Base-by-base conservation (phyloP, 2,113 vertebrate species). In the Seriola rivoliana region DNA sequence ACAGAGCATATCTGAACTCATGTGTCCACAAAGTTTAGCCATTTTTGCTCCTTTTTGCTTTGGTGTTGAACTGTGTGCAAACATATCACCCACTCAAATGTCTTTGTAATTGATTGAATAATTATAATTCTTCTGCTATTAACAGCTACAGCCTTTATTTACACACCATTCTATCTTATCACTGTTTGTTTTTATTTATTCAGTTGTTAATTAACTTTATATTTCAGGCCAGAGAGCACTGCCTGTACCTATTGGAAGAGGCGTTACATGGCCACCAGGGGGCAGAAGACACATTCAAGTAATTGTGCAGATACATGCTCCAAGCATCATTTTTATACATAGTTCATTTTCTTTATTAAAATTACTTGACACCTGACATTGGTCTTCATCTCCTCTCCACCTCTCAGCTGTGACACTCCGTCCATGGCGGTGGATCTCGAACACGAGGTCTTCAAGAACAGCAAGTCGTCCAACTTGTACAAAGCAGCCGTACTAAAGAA, bases 401-500 rank as follows among this genome's bases (percentile, higher is more conserved):
- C 58, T 19, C 25, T 34, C 82, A 93, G 94, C 70, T 58, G 63
- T 58, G 89, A 91, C 64, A 36, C 46, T 8, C 70, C 90, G 36
- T 89, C 87, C 9, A 8, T 77, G 65, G 97, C 97, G 0, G 95
- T 97, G 88, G 94, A 97, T 69, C 85, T 97, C 25, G 98, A 99
- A 71, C 91, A 97, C 0, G 95, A 96, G 75, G 94, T 94, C 42
- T 99, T 99, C 92, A 94, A 59, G 84, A 93, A 16, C 62, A 95
- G 95, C 91, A 99, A 96, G 90, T 95, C 96, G 23, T 95, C 96
- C 40, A 99, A 98, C 89, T 91, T 98, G 2, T 99, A 99, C 95
- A 99, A 98, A 94, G 98, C 98, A 75, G 90, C 95, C 0, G 93
- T 99, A 74, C 92, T 99, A 0, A 99, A 97, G 93, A 99, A 96